Conservation (phyloP, 2,797 vertebrate genomes). For the Eupleurogrammus muticus region DNA sequence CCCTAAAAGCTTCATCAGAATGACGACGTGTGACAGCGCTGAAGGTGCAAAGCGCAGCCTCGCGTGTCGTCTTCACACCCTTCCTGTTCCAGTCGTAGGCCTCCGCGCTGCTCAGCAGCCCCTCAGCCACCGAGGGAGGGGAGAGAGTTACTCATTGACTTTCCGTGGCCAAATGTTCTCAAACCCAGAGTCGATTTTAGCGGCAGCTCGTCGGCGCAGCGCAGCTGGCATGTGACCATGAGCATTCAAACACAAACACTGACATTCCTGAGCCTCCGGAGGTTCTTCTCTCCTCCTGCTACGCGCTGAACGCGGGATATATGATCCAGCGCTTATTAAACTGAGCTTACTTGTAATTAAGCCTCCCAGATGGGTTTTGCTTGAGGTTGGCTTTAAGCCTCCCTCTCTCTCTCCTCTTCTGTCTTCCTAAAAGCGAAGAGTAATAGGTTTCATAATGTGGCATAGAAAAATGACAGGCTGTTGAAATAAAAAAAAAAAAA, state of each 20-base stretch:
- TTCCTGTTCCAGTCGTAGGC: not conserved
- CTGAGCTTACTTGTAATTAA: slow-evolving; percentile 79
- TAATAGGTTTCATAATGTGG: slow-evolving; percentile 66
- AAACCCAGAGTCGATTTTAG: slow-evolving; percentile 31
- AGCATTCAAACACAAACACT: slow-evolving; percentile 58
- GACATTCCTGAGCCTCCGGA: slow-evolving; percentile 70
- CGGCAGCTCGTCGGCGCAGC: slow-evolving; percentile 47
- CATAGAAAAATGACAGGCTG: slow-evolving; percentile 64
- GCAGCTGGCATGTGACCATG: slow-evolving; percentile 37
- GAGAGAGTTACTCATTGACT: slow-evolving; percentile 45
- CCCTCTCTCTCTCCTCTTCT: slow-evolving; percentile 47
- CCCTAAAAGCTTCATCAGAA: slow-evolving; percentile 33
- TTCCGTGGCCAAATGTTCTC: slow-evolving; percentile 39
- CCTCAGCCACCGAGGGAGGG: slow-evolving; percentile 36
- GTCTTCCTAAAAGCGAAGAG: slow-evolving; percentile 57
- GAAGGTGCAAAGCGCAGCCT: not conserved
- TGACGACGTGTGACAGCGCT: slow-evolving; percentile 26
- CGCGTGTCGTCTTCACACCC: not conserved
- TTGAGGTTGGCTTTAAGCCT: slow-evolving; percentile 64
- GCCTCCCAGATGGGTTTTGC: slow-evolving; percentile 71
- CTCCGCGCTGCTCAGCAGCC: slow-evolving; percentile 49
- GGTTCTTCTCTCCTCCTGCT: slow-evolving; percentile 57
- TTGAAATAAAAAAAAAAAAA: slow-evolving; percentile 59
- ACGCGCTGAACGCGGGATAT: slow-evolving; percentile 53
- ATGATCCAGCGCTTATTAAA: slow-evolving; percentile 77